Percentiles rank a stretch among this genome's conserved stretches.
Conservation (phyloP, 2,113 vertebrate species). For the Notothenia coriiceps region DNA sequence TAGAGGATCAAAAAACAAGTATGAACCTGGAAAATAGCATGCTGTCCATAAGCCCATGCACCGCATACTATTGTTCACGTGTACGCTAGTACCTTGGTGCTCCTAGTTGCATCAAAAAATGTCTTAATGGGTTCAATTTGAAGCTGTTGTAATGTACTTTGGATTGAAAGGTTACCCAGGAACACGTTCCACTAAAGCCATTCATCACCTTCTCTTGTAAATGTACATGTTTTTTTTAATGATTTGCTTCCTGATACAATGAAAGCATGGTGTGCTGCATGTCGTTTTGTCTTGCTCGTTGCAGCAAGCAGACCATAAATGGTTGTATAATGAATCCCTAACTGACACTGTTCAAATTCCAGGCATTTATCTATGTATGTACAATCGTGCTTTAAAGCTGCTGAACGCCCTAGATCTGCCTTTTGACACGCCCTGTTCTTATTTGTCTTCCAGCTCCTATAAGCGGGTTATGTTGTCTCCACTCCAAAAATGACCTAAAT, state of each 20-base stretch:
- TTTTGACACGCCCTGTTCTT: conserved; percentile 25
- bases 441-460: conserved; percentile 42
- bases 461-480: conserved; percentile 55
- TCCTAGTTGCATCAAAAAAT: neutral
- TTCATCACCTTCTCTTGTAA: neutral
- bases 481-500: conserved; percentile 38
- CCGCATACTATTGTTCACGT: neutral
- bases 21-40: too few relatives aligned
- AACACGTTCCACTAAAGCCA: neutral
- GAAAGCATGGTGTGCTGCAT: neutral
- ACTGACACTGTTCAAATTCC: neutral
- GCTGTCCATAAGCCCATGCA: neutral
- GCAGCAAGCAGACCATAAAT: neutral
- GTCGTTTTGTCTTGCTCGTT: neutral
- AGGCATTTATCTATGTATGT: conserved; percentile 11
- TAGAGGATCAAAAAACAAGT: too few relatives aligned
- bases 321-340: neutral
- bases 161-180: neutral
- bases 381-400: neutral
- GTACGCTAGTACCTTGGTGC: neutral
- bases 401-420: conserved; percentile 5
- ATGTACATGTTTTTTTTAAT: neutral
- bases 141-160: neutral
- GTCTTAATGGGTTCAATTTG: neutral
- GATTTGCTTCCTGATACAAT: neutral